These are phyloP conservation scores for Onychostoma macrolepis DNA, from an alignment of 2,113 vertebrate genomes.

Conservation along the genomic window DNA sequence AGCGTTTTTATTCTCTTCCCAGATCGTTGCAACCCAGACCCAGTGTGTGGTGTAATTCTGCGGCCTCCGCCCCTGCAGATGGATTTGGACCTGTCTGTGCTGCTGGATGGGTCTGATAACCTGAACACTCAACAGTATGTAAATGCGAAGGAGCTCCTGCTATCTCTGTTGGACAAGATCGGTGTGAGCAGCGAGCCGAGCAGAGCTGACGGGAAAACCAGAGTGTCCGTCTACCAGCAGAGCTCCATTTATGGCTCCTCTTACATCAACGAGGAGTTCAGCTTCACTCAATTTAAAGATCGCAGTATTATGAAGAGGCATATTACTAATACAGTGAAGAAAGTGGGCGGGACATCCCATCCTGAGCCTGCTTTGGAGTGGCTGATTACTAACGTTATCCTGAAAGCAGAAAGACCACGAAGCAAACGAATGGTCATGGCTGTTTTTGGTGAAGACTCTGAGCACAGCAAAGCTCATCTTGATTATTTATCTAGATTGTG, in stretches of 20 bases:
- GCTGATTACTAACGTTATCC: slow-evolving; percentile 74
- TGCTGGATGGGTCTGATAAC: slow-evolving; percentile 81
- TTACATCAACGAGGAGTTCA: slow-evolving; percentile 72
- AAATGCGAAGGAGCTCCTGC: slow-evolving; percentile 75
- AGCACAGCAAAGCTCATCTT: slow-evolving; percentile 73
- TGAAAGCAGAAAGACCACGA: slow-evolving; percentile 64
- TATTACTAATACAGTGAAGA: slow-evolving; percentile 65
- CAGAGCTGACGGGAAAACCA: slow-evolving; percentile 50
- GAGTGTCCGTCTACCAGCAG: slow-evolving; percentile 80
- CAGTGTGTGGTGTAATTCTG: slow-evolving; percentile 58
- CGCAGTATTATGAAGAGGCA: slow-evolving; percentile 72
- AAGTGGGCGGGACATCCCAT: slow-evolving; percentile 69
- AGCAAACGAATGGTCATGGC: slow-evolving; percentile 74
- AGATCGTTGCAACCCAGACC: slow-evolving; percentile 80
- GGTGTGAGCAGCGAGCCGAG: slow-evolving; percentile 69
- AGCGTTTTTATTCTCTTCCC: slow-evolving; percentile 1
- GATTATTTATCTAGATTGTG: slow-evolving; percentile 72
- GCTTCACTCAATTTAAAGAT: slow-evolving; percentile 67
- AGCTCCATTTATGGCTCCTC: slow-evolving; percentile 62
- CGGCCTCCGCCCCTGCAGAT: slow-evolving; percentile 60
- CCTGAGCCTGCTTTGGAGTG: slow-evolving; percentile 79
- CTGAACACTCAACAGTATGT: slow-evolving; percentile 72
- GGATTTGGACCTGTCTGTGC: slow-evolving; percentile 79
- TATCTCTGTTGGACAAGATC: slow-evolving; percentile 75
- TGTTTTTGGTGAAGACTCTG: slow-evolving; percentile 77